Evolutionary conservation across 2,113 vertebrate species (phyloP).

Genomic region (Spilogale gracilis): DNA sequence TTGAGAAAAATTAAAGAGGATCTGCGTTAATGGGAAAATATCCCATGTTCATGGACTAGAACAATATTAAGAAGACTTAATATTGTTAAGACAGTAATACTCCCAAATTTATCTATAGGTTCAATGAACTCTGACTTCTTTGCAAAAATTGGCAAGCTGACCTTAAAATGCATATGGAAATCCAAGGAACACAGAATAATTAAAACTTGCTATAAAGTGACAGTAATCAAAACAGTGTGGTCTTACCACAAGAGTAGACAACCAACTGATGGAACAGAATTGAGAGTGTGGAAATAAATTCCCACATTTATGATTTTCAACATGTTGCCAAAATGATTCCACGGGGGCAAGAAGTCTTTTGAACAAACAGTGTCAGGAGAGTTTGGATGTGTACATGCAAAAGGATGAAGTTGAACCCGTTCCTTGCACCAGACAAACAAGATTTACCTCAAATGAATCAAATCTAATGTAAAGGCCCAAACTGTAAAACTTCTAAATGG

Average conservation of each 20-base stretch:
- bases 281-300: background rate
- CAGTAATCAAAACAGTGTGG: background rate
- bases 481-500: background rate
- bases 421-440: background rate
- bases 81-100: background rate
- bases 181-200: background rate
- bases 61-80: background rate
- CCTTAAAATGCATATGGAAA: background rate
- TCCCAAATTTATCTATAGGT: background rate
- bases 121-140: background rate
- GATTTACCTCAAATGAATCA: background rate
- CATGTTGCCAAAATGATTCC: background rate
- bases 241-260: background rate
- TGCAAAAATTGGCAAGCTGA: background rate
- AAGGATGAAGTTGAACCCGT: background rate
- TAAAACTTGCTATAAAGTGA: background rate
- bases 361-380: background rate
- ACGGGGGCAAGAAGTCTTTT: background rate
- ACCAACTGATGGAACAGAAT: background rate
- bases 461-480: background rate
- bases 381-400: background rate
- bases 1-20: background rate
- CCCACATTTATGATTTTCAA: background rate
- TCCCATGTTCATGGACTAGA: background rate
- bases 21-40: background rate